Evolutionary conservation across 2,113 vertebrate genomes (phyloP), one percentile per base, ranked within the genome.

Genomic region (Apaloderma vittatum): DNA sequence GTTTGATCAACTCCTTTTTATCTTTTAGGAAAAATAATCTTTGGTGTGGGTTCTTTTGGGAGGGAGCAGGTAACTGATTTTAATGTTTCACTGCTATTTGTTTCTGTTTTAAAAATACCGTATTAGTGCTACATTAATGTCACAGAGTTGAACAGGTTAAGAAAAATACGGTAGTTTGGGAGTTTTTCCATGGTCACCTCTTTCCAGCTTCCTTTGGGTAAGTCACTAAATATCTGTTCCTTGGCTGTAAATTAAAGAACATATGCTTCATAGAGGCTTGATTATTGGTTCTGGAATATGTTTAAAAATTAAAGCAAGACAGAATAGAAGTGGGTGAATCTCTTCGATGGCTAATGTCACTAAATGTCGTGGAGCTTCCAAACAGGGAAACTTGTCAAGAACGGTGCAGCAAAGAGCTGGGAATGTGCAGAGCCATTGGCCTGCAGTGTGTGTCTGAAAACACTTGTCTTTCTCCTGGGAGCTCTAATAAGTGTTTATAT

Each of bases 251-350:
- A 76, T 76, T 88, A 54, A 80, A 94, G 26, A 76, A 66, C 45
- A 49, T 89, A 65, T 54, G 46, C 32, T 86, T 86, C 36, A 43
- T 7, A 80, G 59, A 66, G 40, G 22, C 37, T 94, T 92, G 43
- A 23, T 86, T 73, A 58, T 48, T 84, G 37, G 12, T 52, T 80
- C 48, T 48, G 37, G 48, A 85, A 87, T 71, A 30, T 19, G 45
- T 87, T 75, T 81, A 45, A 55, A 95, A 94, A 46, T 51, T 86
- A 70, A 86, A 88, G 66, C 43, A 81, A 91, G 84, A 30, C 68
- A 72, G 48, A 93, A 67, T 29, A 93, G 68, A 58, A n/a, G 55
- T 80, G 68, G 30, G 59, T 94, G 86, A 77, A 67, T 94, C 73
- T 36, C 91, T 80, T 74, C 76, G 43, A 32, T 91, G 59, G n/a